phyloP scores from a whole-genome alignment of 2,113 vertebrate genomes.

The Notothenia coriiceps region DNA sequence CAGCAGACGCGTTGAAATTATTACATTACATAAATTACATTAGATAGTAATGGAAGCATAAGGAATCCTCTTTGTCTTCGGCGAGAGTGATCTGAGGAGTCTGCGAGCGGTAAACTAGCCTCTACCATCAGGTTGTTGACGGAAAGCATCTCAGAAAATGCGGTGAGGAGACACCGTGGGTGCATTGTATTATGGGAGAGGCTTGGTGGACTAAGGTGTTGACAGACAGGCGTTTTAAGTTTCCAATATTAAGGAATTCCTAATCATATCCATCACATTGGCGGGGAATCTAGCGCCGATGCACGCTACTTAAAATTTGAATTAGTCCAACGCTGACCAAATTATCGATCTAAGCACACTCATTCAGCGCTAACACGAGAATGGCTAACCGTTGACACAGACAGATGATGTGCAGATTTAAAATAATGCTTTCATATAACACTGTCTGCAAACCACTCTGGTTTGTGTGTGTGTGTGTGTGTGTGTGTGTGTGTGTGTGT shows the following conservation, averaged over 20 bases:
- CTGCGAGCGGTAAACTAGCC: slow-evolving; percentile 65
- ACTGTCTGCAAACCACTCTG: slow-evolving; percentile 10
- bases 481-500: slow-evolving; percentile 1
- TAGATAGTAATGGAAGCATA: slow-evolving; percentile 75
- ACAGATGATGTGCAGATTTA: slow-evolving; percentile 12
- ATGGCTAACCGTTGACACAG: slow-evolving; percentile 13
- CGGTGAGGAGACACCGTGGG: slow-evolving; percentile 40
- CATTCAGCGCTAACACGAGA: background rate
- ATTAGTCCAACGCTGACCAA: slow-evolving; percentile 19
- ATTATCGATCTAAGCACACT: background rate
- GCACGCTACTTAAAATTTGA: slow-evolving; percentile 2
- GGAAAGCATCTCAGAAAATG: slow-evolving; percentile 53
- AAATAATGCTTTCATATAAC: slow-evolving; percentile 20
- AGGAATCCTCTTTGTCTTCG: slow-evolving; percentile 72
- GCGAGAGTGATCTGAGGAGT: slow-evolving; percentile 67
- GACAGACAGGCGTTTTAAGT: background rate
- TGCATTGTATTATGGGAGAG: slow-evolving; percentile 46
- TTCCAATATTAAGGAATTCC: slow-evolving; percentile 4
- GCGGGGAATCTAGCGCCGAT: slow-evolving; percentile 1
- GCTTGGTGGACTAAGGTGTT: slow-evolving; percentile 28
- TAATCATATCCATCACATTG: slow-evolving; percentile 18
- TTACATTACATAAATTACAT: slow-evolving; percentile 77
- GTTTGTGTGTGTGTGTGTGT: slow-evolving; percentile 2
- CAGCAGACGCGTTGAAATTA: slow-evolving; percentile 70
- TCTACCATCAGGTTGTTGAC: slow-evolving; percentile 62